phyloP scores from a whole-genome alignment of 2,797 vertebrate genomes.

The Brachymystax lenok region DNA sequence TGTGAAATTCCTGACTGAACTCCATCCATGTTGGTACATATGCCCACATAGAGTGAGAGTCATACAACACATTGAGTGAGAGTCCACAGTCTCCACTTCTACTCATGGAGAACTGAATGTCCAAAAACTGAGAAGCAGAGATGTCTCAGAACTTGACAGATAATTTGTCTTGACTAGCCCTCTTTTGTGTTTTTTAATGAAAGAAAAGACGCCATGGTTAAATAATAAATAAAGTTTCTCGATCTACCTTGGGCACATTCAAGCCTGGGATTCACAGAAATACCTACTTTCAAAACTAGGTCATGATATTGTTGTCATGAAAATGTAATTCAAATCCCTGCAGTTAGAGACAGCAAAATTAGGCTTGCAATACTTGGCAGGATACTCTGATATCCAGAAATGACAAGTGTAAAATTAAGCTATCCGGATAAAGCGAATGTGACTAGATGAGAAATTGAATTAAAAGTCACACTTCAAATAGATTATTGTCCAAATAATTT shows the following conservation, averaged over 20 bases:
- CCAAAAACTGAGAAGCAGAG: background rate
- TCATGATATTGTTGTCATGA: constrained; percentile 43
- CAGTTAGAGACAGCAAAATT: constrained; percentile 40
- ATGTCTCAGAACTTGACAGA: background rate
- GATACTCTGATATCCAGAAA: constrained; percentile 48
- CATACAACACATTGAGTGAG: no score
- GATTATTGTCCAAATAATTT: constrained; percentile 5
- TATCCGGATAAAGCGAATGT: constrained; percentile 4
- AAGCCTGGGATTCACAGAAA: constrained; percentile 29
- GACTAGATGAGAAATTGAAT: constrained; percentile 10
- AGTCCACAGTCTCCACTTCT: background rate
- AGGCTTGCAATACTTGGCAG: constrained; percentile 25
- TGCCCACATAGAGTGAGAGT: no score
- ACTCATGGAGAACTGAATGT: background rate
- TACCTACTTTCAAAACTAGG: constrained; percentile 54
- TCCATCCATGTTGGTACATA: background rate
- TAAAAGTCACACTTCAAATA: constrained; percentile 21
- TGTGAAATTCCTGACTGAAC: background rate
- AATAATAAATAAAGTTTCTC: background rate
- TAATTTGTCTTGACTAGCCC: background rate
- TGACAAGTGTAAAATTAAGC: constrained; percentile 12
- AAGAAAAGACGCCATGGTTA: background rate
- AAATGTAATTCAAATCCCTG: constrained; percentile 47
- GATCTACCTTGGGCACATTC: constrained; percentile 13
- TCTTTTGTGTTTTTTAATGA: background rate